Evolutionary conservation across 2,888 invertebrate species (phyloP).

Genomic region (Plagiodera versicolora): DNA sequence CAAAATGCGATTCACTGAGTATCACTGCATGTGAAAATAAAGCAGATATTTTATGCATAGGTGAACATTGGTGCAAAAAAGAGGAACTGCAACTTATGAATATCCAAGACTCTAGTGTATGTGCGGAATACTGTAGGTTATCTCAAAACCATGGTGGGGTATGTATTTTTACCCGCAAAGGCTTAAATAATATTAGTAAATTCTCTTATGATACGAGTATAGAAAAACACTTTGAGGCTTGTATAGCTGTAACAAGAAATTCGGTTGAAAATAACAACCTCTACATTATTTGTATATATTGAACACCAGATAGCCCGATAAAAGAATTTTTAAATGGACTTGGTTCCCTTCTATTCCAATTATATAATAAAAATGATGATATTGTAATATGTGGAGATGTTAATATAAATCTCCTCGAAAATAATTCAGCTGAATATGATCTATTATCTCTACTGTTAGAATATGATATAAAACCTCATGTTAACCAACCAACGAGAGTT

Average conservation of each 20-base stretch:
- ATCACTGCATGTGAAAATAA: slow-evolving; percentile 1
- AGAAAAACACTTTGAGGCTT: neutral
- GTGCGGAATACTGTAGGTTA: slow-evolving; percentile 1
- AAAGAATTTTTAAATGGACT: slow-evolving; percentile 1
- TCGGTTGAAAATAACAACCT: neutral
- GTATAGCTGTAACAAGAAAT: neutral
- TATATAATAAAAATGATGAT: neutral
- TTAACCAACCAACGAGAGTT: slow-evolving; percentile 1
- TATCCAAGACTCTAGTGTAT: neutral
- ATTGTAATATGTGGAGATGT: neutral
- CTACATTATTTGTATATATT: neutral
- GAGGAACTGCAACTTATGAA: slow-evolving; percentile 7
- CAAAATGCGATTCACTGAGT: slow-evolving; percentile 1
- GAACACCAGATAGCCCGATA: slow-evolving; percentile 4
- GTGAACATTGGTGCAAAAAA: neutral
- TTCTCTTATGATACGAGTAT: neutral
- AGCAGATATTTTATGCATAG: neutral
- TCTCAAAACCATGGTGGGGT: slow-evolving; percentile 5
- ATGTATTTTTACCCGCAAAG: neutral
- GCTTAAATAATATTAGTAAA: no score
- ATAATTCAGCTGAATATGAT: neutral
- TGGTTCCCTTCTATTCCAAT: neutral
- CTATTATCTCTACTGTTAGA: neutral
- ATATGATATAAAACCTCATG: slow-evolving; percentile 1
- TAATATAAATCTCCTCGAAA: neutral